These are phyloP conservation scores for Tigriopus japonicus DNA, from an alignment of 1,140 invertebrate genomes.

Conservation along the genomic window DNA sequence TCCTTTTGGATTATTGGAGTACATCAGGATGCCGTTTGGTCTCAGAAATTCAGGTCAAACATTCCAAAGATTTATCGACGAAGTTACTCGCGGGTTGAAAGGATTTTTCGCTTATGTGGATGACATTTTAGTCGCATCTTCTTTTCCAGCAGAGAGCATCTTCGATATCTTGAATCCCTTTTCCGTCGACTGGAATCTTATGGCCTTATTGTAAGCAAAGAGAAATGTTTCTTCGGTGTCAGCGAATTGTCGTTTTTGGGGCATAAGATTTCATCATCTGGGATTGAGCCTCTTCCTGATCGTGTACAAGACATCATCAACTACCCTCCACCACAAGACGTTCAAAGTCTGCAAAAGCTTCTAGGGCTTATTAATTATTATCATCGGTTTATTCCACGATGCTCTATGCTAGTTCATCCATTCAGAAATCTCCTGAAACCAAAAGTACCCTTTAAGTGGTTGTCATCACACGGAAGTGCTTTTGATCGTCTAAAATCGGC, in stretches of 20 bases:
- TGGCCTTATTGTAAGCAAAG: too few relatives aligned
- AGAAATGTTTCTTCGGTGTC: too few relatives aligned
- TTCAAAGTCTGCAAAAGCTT: conserved; percentile 22
- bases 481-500: too few relatives aligned
- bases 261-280: conserved; percentile 21
- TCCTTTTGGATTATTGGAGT: conserved; percentile 26
- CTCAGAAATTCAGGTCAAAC: conserved; percentile 27
- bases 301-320: conserved; percentile 25
- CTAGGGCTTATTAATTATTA: conserved; percentile 27
- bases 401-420: conserved; percentile 16
- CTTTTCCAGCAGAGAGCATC: conserved; percentile 18
- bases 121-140: conserved; percentile 30
- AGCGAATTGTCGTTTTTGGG: conserved; percentile 20
- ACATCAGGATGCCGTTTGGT: conserved; percentile 26
- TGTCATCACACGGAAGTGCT: too few relatives aligned
- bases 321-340: conserved; percentile 21
- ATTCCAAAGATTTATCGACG: conserved; percentile 23
- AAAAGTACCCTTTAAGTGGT: too few relatives aligned
- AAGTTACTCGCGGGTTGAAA: conserved; percentile 22
- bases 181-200: conserved; percentile 19
- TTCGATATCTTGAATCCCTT: conserved; percentile 19
- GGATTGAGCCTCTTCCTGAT: conserved; percentile 19
- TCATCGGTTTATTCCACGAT: conserved; percentile 22
- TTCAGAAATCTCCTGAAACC: conserved; percentile 7
- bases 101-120: conserved; percentile 27